phyloP scores from a whole-genome alignment of 2,888 invertebrate species.

The Rhagophthalmus giganteus region DNA sequence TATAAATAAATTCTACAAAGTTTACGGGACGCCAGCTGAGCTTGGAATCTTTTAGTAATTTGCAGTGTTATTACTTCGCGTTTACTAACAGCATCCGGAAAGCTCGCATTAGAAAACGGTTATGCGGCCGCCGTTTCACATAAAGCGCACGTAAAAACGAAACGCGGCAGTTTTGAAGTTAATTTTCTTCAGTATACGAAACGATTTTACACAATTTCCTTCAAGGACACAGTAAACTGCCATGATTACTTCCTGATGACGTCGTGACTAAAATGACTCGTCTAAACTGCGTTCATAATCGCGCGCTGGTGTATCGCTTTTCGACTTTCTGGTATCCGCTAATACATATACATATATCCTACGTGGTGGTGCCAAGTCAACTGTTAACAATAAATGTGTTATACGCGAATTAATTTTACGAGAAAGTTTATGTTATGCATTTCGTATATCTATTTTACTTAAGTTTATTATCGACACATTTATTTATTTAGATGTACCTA shows the following conservation, averaged over 20 bases:
- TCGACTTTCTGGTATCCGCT: too few relatives aligned
- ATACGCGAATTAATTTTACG: slow-evolving; percentile 17
- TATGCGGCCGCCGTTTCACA: slow-evolving; percentile 14
- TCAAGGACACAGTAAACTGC: slow-evolving; percentile 28
- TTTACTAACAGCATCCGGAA: slow-evolving; percentile 17
- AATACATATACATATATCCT: too few relatives aligned
- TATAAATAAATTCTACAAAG: slow-evolving; percentile 11
- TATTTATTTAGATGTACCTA: too few relatives aligned
- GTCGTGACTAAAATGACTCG: slow-evolving; percentile 21
- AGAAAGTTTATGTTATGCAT: slow-evolving; percentile 18
- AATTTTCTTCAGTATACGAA: slow-evolving; percentile 19
- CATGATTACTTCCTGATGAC: slow-evolving; percentile 30
- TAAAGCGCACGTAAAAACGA: slow-evolving; percentile 17
- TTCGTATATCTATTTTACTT: too few relatives aligned
- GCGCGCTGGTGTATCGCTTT: slow-evolving; percentile 26
- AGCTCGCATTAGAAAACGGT: slow-evolving; percentile 20
- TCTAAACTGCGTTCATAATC: slow-evolving; percentile 17
- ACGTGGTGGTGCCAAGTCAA: too few relatives aligned
- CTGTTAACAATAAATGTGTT: too few relatives aligned
- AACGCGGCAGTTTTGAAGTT: slow-evolving; percentile 16
- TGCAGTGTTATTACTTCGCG: slow-evolving; percentile 17
- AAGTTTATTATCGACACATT: too few relatives aligned
- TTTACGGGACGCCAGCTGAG: slow-evolving; percentile 15
- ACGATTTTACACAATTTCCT: slow-evolving; percentile 29
- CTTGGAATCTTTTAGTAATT: slow-evolving; percentile 17